A percentile compares a stretch with the other conserved stretches of the same genome.
Evolutionary conservation across 1,140 invertebrate genomes (phyloP).

Genomic region (Atta texana): DNA sequence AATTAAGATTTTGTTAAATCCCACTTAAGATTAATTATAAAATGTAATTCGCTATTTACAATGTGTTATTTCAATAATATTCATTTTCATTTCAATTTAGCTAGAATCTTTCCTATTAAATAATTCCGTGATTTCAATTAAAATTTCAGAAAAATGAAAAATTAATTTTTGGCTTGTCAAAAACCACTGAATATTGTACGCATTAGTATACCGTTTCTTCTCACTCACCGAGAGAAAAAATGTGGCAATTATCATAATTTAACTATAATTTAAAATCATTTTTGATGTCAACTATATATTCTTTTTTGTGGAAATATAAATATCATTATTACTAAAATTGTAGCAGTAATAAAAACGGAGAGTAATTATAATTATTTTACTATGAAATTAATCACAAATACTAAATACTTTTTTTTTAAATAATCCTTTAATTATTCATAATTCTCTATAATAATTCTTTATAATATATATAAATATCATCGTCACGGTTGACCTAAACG

Average conservation of each 20-base stretch:
- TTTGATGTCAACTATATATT: too few species aligned
- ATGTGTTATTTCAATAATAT: background rate
- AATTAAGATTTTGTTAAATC: slow-evolving; percentile 1
- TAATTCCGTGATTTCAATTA: background rate
- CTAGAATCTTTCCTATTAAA: background rate
- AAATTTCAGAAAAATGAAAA: background rate
- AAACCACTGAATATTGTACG: background rate
- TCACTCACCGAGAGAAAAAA: too few species aligned
- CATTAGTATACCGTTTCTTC: background rate
- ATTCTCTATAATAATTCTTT: background rate
- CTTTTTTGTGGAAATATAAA: too few species aligned
- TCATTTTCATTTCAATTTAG: background rate
- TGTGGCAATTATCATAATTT: too few species aligned
- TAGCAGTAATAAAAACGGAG: too few species aligned
- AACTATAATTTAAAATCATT: too few species aligned
- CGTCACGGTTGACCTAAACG: background rate
- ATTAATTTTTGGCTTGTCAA: background rate
- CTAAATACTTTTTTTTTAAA: too few species aligned
- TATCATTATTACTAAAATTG: too few species aligned
- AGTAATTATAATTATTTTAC: too few species aligned
- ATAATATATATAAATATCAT: slow-evolving; percentile 26
- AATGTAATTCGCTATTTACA: background rate
- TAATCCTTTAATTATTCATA: background rate
- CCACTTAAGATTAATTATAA: background rate
- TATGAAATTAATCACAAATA: too few species aligned